Evolutionary conservation across 2,888 invertebrate species (phyloP), one percentile per base, ranked within the genome.

Genomic region (Phaedon cochleariae): DNA sequence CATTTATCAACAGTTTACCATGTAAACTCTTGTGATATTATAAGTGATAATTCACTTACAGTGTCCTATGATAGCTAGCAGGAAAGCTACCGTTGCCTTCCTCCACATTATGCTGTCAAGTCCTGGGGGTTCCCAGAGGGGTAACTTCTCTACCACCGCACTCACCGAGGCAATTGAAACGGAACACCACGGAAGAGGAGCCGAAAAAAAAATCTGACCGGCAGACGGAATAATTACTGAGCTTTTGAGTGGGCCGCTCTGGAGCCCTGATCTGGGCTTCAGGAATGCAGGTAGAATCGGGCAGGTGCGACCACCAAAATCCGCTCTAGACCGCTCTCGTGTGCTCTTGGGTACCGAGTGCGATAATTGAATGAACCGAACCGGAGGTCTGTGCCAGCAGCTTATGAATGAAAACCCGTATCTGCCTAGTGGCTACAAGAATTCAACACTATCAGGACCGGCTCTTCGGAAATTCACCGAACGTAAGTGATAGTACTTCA

Each of bases 401-500:
- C 68, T 76, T 74, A 77, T 77, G 76, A 77, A 77, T 76, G 76
- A 75, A 76, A 68, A 65, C 54, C 58, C 52, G 62, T 64, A 64
- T 62, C 64, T 64, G 64, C 63, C 68, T 68, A 62, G 60, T 70
- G 68, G 64, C 62, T 70, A 60, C 59, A 70, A 70, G 70, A 70
- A 70, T 63, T 62, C 58, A 66, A 59, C 51, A 64, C 52, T 57
- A 49, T 54, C 70, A 67, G 64, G 59, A 52, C 34, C 61, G 67
- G 64, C 41, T 41, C 15, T 4, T 3, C 1, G 41, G 12, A 10
- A 41, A 3, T 41, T n/a, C 15, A 15, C 3, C 41, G 26, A 7
- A 26, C 7, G 26, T 26, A 26, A n/a, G n/a, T n/a, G n/a, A n/a
- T n/a, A n/a, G n/a, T n/a, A n/a, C n/a, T n/a, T n/a, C n/a, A n/a